Evolutionary conservation across 2,888 invertebrate species (phyloP), one percentile per base, ranked within the genome.

Genomic region (Thumatha senex): DNA sequence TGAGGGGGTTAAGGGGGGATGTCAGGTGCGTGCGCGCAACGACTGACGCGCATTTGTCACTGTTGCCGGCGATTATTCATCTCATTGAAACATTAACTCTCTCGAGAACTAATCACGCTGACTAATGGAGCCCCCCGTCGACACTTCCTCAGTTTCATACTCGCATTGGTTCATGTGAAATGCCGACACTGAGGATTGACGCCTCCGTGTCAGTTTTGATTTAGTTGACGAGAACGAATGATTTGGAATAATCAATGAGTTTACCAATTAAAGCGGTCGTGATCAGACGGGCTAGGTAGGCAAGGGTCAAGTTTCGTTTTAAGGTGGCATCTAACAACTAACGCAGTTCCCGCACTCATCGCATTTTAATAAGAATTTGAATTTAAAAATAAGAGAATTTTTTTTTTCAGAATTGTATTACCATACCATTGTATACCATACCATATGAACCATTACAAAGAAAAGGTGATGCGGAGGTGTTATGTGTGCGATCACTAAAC

Each of bases 101-200:
- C 76, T 77, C 72, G 82, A 82, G 84, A 90, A 87, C 89, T 90
- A 90, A 91, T 91, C 90, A 90, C 81, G 78, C 80, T 88, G 86
- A 90, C 91, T 90, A 90, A 91, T 90, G 90, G 87, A 85, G 76
- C 88, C 90, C 89, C 89, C 90, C 89, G 89, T 89, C 89, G 90
- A 76, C 89, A 89, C 86, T 80, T 83, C 86, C 84, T 83, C 83
- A 88, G 88, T 86, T 87, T 88, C 86, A 88, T 82, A 82, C 80
- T 79, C 65, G 63, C 60, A 61, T 56, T 56, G 57, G 58, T 46
- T 51, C 72, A 75, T 80, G 78, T 79, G 82, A 80, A 76, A 75
- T 62, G 70, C 72, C 72, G 76, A 63, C 68, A 56, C 68, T 67
- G 62, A 57, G 59, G 66, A 71, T 72, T 74, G 76, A 77, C 75